A percentile compares a stretch with the other conserved stretches of the same genome.
Conservation (phyloP, 2,113 vertebrate species). For the Cheilinus undulatus region DNA sequence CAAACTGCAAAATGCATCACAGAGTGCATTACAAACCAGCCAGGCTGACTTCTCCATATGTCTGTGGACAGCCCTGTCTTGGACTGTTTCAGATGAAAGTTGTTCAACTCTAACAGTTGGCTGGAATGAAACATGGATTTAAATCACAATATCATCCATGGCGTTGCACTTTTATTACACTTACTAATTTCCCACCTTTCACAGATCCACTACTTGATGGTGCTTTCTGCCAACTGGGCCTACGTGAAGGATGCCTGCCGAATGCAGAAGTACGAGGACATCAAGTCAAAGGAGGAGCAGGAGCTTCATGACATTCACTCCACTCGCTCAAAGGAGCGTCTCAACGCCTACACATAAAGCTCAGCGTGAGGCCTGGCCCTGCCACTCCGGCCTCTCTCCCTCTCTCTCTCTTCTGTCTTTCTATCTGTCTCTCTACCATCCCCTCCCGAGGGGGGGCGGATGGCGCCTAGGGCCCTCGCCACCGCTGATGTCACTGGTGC, state of each 20-base stretch:
- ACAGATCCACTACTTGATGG: conserved; percentile 99
- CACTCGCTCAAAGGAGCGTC: conserved; percentile 98
- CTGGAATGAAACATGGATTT: not conserved
- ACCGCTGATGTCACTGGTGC: conserved; percentile 82
- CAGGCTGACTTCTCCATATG: too few species aligned
- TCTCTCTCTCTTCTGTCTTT: conserved; percentile 58
- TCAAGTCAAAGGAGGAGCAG: conserved; percentile 99
- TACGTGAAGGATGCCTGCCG: conserved; percentile 99
- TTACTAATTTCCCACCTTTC: not conserved
- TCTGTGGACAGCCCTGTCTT: too few species aligned
- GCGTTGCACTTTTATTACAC: not conserved
- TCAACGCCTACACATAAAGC: conserved; percentile 98
- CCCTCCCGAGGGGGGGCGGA: conserved; percentile 68
- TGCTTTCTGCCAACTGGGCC: conserved; percentile 98
- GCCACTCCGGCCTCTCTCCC: conserved; percentile 64
- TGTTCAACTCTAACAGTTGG: too few species aligned
- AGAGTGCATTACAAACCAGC: too few species aligned
- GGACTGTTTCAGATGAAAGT: too few species aligned
- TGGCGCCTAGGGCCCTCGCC: conserved; percentile 72
- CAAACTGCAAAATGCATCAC: too few species aligned
- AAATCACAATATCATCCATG: too few species aligned
- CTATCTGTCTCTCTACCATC: conserved; percentile 69
- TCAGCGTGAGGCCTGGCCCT: conserved; percentile 65
- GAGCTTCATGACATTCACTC: conserved; percentile 99
- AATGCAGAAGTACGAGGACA: conserved; percentile 99